Percentiles rank a stretch among this genome's conserved stretches.
Conservation (phyloP, 1,140 invertebrate genomes). For the Augochlora pura region DNA sequence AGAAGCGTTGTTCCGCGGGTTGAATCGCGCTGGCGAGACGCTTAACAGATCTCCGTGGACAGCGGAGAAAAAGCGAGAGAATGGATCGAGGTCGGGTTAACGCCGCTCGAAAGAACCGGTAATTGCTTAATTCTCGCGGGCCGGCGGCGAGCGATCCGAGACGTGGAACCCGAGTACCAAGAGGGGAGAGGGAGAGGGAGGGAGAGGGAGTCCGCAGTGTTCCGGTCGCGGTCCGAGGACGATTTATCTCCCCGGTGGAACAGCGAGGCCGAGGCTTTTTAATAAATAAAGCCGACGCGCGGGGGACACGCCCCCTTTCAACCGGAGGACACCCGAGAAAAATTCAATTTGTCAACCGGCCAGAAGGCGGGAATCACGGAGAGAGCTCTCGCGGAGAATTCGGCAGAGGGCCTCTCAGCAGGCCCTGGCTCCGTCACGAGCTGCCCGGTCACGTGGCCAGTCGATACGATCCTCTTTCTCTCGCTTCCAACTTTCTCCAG, state of each 20-base stretch:
- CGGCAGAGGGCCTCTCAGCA: not conserved
- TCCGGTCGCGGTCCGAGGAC: conserved; percentile 1
- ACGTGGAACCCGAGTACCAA: no score
- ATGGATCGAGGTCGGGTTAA: conserved; percentile 27
- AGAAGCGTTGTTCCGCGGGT: not conserved
- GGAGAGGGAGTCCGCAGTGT: not conserved
- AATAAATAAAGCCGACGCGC: conserved; percentile 50
- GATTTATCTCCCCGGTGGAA: conserved; percentile 43
- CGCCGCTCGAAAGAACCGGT: conserved; percentile 6
- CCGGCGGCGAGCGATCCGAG: not conserved
- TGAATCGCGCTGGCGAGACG: not conserved
- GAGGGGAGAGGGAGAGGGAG: no score
- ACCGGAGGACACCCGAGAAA: conserved; percentile 26
- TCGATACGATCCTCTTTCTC: not conserved
- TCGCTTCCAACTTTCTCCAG: no score
- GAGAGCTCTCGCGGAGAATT: no score
- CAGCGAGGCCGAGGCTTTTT: conserved; percentile 29
- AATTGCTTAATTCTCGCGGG: conserved; percentile 46
- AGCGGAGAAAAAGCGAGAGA: not conserved
- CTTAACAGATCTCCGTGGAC: not conserved
- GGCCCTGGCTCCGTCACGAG: not conserved
- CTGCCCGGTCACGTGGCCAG: not conserved
- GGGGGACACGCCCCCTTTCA: not conserved
- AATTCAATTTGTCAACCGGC: conserved; percentile 54
- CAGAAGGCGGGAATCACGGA: not conserved